Conservation (phyloP, 2,797 vertebrate species). For the Parotocinclus haroldoi region DNA sequence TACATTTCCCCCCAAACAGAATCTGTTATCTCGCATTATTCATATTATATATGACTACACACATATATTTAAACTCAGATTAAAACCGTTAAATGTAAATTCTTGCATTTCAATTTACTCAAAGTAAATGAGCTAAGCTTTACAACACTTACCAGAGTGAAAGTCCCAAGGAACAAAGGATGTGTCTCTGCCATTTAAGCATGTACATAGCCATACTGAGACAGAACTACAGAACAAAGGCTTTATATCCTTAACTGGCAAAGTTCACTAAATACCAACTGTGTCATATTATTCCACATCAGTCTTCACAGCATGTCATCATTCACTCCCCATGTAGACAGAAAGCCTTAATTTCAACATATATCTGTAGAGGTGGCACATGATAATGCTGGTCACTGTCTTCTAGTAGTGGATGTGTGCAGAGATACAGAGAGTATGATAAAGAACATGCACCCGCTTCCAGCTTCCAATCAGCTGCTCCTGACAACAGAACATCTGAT, state of each 20-base stretch:
- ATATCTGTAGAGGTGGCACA: background rate
- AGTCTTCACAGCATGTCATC: constrained; percentile 1
- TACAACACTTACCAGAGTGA: background rate
- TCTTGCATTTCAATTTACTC: too few species aligned
- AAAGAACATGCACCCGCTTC: constrained; percentile 27
- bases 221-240: background rate
- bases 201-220: constrained; percentile 13
- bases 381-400: constrained; percentile 3
- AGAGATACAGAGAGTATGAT: constrained; percentile 39
- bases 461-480: constrained; percentile 57
- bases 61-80: too few species aligned
- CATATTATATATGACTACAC: too few species aligned
- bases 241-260: background rate
- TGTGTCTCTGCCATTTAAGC: background rate
- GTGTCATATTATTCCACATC: too few species aligned
- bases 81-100: too few species aligned
- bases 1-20: too few species aligned
- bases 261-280: background rate
- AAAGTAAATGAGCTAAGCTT: constrained; percentile 1
- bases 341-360: background rate
- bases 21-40: too few species aligned
- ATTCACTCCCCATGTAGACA: background rate
- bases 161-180: constrained; percentile 4
- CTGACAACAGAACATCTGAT: constrained; percentile 59
- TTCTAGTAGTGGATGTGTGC: constrained; percentile 28